phyloP scores from a whole-genome alignment of 2,888 invertebrate species.

The Drosophila anomalata region DNA sequence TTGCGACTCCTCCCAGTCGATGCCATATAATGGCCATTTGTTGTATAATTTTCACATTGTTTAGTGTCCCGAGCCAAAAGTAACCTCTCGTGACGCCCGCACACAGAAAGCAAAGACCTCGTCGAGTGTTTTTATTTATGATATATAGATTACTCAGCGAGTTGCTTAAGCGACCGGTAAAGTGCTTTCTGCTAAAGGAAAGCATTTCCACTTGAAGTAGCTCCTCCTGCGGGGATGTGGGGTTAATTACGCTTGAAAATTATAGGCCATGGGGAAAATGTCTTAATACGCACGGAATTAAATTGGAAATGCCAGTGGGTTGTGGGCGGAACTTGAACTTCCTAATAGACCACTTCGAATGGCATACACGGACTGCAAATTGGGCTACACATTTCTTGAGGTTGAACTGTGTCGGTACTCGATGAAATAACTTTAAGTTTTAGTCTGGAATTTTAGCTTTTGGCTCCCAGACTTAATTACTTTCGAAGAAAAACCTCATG shows the following conservation, averaged over 20 bases:
- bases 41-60: constrained; percentile 79
- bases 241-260: constrained; percentile 46
- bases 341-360: constrained; percentile 1
- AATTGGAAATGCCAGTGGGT: constrained; percentile 13
- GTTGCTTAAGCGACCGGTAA: constrained; percentile 30
- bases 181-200: constrained; percentile 18
- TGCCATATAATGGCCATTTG: constrained; percentile 69
- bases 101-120: constrained; percentile 4
- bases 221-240: constrained; percentile 11
- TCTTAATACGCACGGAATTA: constrained; percentile 51
- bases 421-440: background rate
- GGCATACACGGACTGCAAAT: background rate
- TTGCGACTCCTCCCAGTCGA: constrained; percentile 35
- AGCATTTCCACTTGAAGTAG: constrained; percentile 12
- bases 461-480: background rate
- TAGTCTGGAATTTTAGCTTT: background rate
- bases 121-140: constrained; percentile 63
- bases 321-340: constrained; percentile 11
- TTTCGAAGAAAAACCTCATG: background rate
- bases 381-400: background rate
- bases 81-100: constrained; percentile 36
- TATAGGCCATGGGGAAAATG: constrained; percentile 59
- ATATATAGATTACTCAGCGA: constrained; percentile 56
- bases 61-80: constrained; percentile 59
- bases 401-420: background rate